These are phyloP conservation scores for Salvator merianae DNA, from an alignment of 2,113 vertebrate species.

Conservation along the genomic window DNA sequence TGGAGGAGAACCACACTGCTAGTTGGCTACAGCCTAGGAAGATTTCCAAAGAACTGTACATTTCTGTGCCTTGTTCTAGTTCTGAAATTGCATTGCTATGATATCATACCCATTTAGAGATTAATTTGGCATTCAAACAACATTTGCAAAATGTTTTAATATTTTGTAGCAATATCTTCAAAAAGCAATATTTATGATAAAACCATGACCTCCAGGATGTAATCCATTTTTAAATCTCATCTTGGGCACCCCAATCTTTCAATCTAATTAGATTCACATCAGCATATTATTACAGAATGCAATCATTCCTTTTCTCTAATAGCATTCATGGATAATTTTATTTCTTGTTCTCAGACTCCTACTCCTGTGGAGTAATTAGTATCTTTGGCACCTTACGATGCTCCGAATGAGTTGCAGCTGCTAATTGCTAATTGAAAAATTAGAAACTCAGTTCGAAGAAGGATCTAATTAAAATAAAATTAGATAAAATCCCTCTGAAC, in stretches of 20 bases:
- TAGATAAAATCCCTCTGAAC: slow-evolving; percentile 89
- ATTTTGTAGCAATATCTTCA: slow-evolving; percentile 46
- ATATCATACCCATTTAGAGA: neutral
- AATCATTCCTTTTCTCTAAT: slow-evolving; percentile 85
- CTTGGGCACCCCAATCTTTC: slow-evolving; percentile 74
- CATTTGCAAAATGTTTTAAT: slow-evolving; percentile 26
- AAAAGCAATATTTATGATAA: slow-evolving; percentile 55
- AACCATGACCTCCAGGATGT: slow-evolving; percentile 68
- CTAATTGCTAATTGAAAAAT: slow-evolving; percentile 99
- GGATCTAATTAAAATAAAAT: slow-evolving; percentile 96
- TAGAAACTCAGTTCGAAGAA: slow-evolving; percentile 95
- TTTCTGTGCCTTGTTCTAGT: neutral
- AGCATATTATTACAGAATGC: slow-evolving; percentile 83
- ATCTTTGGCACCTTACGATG: slow-evolving; percentile 84
- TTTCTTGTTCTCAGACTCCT: slow-evolving; percentile 82
- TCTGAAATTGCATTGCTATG: rapidly evolving
- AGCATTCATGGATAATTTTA: slow-evolving; percentile 84
- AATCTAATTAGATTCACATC: slow-evolving; percentile 83
- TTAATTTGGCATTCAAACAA: slow-evolving; percentile 29
- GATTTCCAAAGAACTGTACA: neutral
- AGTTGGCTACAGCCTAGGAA: neutral
- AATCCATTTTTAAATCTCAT: slow-evolving; percentile 69
- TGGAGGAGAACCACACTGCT: rapidly evolving
- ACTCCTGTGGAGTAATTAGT: slow-evolving; percentile 85
- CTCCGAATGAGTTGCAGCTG: slow-evolving; percentile 88